Percentiles rank a stretch among this genome's conserved stretches.
phyloP scores from a whole-genome alignment of 1,140 invertebrate genomes.

The Apolygus lucorum region DNA sequence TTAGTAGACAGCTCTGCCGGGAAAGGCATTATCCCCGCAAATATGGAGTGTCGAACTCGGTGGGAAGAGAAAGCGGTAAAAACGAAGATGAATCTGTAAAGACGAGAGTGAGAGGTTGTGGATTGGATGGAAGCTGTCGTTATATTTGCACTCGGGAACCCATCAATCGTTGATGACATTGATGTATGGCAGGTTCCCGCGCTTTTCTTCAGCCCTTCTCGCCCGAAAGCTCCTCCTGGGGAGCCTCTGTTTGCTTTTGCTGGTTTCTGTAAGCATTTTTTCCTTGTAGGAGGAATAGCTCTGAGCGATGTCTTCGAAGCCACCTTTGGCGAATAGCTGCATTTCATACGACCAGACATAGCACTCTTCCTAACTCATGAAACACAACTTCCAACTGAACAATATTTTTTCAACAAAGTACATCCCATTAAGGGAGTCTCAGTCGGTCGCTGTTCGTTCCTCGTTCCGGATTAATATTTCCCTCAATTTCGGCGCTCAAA shows the following conservation, averaged over 20 bases:
- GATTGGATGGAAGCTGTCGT: conserved; percentile 17
- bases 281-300: too few species aligned
- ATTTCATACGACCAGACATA: too few species aligned
- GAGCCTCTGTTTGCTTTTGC: conserved; percentile 8
- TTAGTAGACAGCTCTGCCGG: neutral
- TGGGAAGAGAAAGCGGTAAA: conserved; percentile 13
- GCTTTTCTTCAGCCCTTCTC: conserved; percentile 1
- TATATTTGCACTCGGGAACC: conserved; percentile 23
- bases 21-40: conserved; percentile 1
- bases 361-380: too few species aligned
- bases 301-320: too few species aligned
- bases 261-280: too few species aligned
- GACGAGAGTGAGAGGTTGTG: conserved; percentile 8
- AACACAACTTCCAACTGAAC: too few species aligned
- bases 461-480: too few species aligned
- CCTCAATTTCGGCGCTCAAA: too few species aligned
- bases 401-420: too few species aligned
- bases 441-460: too few species aligned
- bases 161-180: conserved; percentile 24
- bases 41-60: conserved; percentile 19
- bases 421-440: too few species aligned
- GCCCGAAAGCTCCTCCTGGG: neutral
- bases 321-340: too few species aligned
- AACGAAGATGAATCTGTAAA: conserved; percentile 24
- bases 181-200: conserved; percentile 18